phyloP scores from a whole-genome alignment of 2,113 vertebrate species.

The Lota lota region DNA sequence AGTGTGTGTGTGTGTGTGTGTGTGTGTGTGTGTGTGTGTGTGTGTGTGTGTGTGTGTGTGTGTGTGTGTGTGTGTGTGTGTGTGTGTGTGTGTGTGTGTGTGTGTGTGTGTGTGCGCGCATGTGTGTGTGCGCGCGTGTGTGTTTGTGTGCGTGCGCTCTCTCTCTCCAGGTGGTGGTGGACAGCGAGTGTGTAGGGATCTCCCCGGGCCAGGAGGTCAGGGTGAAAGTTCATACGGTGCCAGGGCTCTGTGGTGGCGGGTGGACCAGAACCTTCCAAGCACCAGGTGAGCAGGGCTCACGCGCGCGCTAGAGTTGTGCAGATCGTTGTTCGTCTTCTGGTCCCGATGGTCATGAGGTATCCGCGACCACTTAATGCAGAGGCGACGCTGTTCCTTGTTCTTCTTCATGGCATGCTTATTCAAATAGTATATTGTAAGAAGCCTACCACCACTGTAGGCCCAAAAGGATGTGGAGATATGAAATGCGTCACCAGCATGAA shows the following conservation, averaged over 20 bases:
- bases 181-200: constrained; percentile 79
- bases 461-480: too few species aligned
- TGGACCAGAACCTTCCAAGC: constrained; percentile 70
- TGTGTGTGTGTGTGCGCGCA: neutral
- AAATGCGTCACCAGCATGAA: too few species aligned
- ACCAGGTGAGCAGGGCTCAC: constrained; percentile 67
- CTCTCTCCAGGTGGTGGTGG: constrained; percentile 75
- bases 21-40: neutral
- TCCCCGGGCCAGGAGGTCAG: constrained; percentile 70
- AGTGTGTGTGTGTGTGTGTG: too few species aligned
- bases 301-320: neutral
- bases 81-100: neutral
- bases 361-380: too few species aligned
- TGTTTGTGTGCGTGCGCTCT: neutral
- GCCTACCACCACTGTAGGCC: too few species aligned
- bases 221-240: constrained; percentile 79
- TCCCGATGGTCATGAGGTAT: too few species aligned
- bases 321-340: too few species aligned
- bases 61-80: neutral
- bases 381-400: too few species aligned
- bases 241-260: constrained; percentile 77
- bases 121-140: neutral
- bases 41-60: neutral
- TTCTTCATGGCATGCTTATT: too few species aligned
- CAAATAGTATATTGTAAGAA: too few species aligned